Evolutionary conservation across 2,888 invertebrate genomes (phyloP).

Genomic region (Myathropa florea): DNA sequence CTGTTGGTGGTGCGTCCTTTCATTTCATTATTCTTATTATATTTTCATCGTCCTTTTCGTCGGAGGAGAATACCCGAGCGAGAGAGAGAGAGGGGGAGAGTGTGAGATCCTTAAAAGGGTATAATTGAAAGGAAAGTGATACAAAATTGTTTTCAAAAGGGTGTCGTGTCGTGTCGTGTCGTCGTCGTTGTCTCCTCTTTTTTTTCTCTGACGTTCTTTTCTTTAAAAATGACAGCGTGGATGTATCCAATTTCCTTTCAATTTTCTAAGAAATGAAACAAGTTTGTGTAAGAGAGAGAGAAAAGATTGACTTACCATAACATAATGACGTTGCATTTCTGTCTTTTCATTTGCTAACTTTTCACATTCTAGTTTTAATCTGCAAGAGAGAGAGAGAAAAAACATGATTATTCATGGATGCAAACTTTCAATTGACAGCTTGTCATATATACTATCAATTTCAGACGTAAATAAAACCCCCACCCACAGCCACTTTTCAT

Average conservation of each 20-base stretch:
- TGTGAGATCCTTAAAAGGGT: conserved; percentile 53
- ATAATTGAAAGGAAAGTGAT: conserved; percentile 69
- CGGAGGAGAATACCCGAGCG: background rate
- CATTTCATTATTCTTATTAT: conserved; percentile 52
- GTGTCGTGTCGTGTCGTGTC: conserved; percentile 16
- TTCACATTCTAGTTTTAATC: conserved; percentile 98
- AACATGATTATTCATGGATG: conserved; percentile 37
- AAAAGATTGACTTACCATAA: conserved; percentile 89
- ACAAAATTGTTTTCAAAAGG: conserved; percentile 47
- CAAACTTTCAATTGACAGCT: background rate
- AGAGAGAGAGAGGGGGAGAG: conserved; percentile 20
- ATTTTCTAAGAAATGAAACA: background rate
- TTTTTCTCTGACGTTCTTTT: background rate
- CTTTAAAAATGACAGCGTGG: background rate
- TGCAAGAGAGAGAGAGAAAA: conserved; percentile 82
- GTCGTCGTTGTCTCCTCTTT: background rate
- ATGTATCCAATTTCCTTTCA: background rate
- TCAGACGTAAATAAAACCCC: background rate
- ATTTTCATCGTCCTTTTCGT: background rate
- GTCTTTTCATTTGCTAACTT: conserved; percentile 98
- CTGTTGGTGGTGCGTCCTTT: conserved; percentile 34
- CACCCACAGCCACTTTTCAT: background rate
- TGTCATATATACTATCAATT: background rate
- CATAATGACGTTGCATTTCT: conserved; percentile 99
- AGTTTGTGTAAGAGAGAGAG: background rate